phyloP scores from a whole-genome alignment of 2,888 invertebrate genomes.

The Scaptomyza reducta region DNA sequence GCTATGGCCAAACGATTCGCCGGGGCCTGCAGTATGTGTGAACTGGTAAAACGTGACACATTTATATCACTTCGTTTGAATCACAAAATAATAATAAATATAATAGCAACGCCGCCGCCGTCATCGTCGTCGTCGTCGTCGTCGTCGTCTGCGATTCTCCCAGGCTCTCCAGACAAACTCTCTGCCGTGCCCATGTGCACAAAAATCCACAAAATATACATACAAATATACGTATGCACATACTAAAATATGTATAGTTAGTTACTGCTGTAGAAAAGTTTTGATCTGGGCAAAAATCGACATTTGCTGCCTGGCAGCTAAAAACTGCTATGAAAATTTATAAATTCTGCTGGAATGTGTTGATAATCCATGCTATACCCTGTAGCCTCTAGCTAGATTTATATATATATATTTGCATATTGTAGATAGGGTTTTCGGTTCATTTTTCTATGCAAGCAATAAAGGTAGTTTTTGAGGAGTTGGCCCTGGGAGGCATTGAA shows the following conservation, averaged over 20 bases:
- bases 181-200: slow-evolving; percentile 72
- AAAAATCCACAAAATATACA: slow-evolving; percentile 25
- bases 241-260: neutral
- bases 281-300: slow-evolving; percentile 63
- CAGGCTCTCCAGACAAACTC: slow-evolving; percentile 38
- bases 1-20: slow-evolving; percentile 41
- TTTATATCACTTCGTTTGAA: slow-evolving; percentile 84
- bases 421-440: slow-evolving; percentile 26
- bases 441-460: slow-evolving; percentile 3
- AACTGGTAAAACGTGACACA: slow-evolving; percentile 84
- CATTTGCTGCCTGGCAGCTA: slow-evolving; percentile 67
- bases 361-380: slow-evolving; percentile 62
- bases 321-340: slow-evolving; percentile 61
- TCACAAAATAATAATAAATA: slow-evolving; percentile 82
- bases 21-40: slow-evolving; percentile 82
- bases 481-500: slow-evolving; percentile 26
- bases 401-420: slow-evolving; percentile 55
- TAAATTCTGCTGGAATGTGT: slow-evolving; percentile 48
- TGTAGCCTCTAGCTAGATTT: slow-evolving; percentile 49
- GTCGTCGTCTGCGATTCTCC: slow-evolving; percentile 48
- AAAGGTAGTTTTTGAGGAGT: slow-evolving; percentile 22
- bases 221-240: slow-evolving; percentile 13
- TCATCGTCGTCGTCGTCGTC: slow-evolving; percentile 3
- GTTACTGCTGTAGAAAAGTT: slow-evolving; percentile 29
- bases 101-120: slow-evolving; percentile 68